Evolutionary conservation across 2,888 invertebrate species (phyloP).

Genomic region (Malthinus seriepunctatus): DNA sequence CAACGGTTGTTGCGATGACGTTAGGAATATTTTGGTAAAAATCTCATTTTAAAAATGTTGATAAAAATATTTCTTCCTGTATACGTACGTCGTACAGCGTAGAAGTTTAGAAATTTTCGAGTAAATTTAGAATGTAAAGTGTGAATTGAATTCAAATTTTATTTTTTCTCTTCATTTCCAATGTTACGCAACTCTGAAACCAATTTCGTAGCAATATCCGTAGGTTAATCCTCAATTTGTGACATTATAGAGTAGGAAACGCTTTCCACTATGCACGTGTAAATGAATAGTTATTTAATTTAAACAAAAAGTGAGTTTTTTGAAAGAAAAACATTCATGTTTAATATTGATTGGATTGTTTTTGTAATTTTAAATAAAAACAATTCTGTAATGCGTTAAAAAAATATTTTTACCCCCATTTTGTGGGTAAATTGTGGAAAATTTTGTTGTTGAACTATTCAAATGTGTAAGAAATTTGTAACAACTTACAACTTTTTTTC

Average conservation of each 20-base stretch:
- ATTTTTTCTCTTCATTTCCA: conserved; percentile 23
- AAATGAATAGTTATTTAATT: neutral
- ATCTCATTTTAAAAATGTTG: too few relatives aligned
- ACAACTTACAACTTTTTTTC: neutral
- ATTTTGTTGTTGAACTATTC: neutral
- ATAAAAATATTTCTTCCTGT: too few relatives aligned
- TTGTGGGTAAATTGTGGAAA: neutral
- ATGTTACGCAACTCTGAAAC: conserved; percentile 21
- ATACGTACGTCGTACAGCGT: too few relatives aligned
- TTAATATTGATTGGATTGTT: neutral
- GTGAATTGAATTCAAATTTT: conserved; percentile 16
- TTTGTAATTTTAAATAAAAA: neutral
- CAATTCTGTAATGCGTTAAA: neutral
- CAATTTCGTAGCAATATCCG: conserved; percentile 26
- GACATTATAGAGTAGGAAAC: conserved; percentile 11
- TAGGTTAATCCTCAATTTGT: conserved; percentile 23
- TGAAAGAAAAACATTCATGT: too few relatives aligned
- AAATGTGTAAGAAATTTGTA: conserved; percentile 5
- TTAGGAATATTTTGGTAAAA: too few relatives aligned
- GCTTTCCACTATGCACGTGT: neutral
- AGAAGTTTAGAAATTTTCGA: too few relatives aligned
- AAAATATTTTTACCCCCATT: neutral
- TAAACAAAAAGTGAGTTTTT: too few relatives aligned
- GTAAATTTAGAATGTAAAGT: conserved; percentile 3
- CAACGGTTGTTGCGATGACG: too few relatives aligned